These are phyloP conservation scores for Lithophane socia DNA, from an alignment of 2,888 invertebrate species.

Conservation along the genomic window DNA sequence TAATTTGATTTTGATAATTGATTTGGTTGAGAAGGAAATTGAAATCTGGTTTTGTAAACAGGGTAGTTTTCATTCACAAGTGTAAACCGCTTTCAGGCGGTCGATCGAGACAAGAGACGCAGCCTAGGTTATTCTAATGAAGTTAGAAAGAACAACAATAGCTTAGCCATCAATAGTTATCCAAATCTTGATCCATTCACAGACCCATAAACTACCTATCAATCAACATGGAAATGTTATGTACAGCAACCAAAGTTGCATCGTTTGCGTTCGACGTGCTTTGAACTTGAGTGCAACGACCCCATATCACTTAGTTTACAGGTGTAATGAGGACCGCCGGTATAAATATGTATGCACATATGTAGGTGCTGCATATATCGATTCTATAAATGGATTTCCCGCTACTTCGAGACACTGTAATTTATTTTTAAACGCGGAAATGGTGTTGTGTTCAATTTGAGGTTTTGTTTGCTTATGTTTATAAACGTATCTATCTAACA, in stretches of 20 bases:
- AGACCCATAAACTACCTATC: conserved; percentile 16
- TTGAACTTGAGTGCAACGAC: conserved; percentile 52
- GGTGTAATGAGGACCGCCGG: conserved; percentile 54
- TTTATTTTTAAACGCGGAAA: conserved; percentile 56
- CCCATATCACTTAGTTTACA: conserved; percentile 59
- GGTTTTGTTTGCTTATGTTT: conserved; percentile 31
- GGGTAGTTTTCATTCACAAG: conserved; percentile 34
- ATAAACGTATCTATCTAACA: neutral
- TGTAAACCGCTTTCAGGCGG: conserved; percentile 1
- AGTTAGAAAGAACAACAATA: conserved; percentile 10
- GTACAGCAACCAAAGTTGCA: conserved; percentile 31
- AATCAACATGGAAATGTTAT: conserved; percentile 39
- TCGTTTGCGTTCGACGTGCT: conserved; percentile 24
- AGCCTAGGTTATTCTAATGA: neutral
- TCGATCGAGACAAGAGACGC: neutral
- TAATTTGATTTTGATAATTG: conserved; percentile 58
- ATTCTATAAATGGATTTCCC: conserved; percentile 54
- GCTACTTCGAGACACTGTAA: conserved; percentile 45
- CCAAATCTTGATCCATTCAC: conserved; percentile 23
- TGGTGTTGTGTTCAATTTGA: conserved; percentile 21
- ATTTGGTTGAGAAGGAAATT: conserved; percentile 46
- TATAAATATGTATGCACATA: conserved; percentile 32
- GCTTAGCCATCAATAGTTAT: neutral
- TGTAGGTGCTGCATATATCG: conserved; percentile 33
- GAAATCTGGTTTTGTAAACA: conserved; percentile 42